A percentile compares a stretch with the other conserved stretches of the same genome.
Conservation (phyloP, 2,113 vertebrate species). For the Crocuta crocuta region DNA sequence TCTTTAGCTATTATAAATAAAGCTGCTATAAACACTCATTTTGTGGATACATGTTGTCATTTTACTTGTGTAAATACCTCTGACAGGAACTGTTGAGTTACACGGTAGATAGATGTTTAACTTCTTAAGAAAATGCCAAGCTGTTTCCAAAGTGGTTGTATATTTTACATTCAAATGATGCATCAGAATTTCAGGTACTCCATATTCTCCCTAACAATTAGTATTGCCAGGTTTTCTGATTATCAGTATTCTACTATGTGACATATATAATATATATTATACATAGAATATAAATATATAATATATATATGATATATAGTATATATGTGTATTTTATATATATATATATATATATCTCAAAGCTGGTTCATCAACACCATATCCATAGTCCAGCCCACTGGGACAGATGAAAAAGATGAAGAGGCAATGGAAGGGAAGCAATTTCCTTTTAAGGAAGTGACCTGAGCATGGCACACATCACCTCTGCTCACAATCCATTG, state of each 20-base stretch:
- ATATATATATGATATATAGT: no score
- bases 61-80: not conserved
- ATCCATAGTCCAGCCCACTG: not conserved
- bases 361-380: not conserved
- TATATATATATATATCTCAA: no score
- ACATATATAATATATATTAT: not conserved
- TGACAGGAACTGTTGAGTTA: not conserved
- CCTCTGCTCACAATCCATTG: not conserved
- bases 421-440: not conserved
- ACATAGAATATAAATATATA: no score
- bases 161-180: not conserved
- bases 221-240: not conserved
- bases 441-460: not conserved
- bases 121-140: not conserved
- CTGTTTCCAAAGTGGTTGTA: not conserved
- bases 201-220: not conserved
- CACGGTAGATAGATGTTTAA: not conserved
- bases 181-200: not conserved
- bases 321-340: no score
- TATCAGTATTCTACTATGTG: not conserved
- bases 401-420: not conserved
- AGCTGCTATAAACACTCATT: not conserved
- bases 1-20: not conserved
- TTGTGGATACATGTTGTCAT: not conserved
- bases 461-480: not conserved